phyloP scores from a whole-genome alignment of 2,888 invertebrate species.

The Nowickia ferox region DNA sequence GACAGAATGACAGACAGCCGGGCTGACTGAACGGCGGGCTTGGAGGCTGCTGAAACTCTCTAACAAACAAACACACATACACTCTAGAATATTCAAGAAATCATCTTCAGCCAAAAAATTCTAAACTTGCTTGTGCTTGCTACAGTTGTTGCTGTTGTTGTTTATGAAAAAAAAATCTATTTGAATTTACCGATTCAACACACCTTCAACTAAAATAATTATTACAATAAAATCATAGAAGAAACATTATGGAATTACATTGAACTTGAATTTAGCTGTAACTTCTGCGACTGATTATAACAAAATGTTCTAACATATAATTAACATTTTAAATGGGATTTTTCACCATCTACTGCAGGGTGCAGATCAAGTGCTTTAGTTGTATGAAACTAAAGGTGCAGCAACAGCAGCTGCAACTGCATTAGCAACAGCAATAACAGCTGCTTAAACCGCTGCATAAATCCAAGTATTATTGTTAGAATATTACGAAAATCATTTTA shows the following conservation, averaged over 20 bases:
- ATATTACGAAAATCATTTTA: background rate
- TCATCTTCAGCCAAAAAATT: conserved; percentile 31
- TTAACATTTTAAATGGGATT: conserved; percentile 67
- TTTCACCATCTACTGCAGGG: conserved; percentile 43
- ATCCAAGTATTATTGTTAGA: background rate
- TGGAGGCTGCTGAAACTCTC: background rate
- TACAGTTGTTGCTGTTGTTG: background rate
- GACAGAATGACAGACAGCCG: background rate
- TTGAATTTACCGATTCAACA: conserved; percentile 65
- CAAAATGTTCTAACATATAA: conserved; percentile 63
- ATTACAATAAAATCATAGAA: conserved; percentile 43
- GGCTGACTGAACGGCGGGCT: background rate
- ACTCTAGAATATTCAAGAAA: conserved; percentile 9
- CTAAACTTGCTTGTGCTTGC: conserved; percentile 16
- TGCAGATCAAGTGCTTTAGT: conserved; percentile 36
- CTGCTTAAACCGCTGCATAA: background rate
- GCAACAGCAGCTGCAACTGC: conserved; percentile 26
- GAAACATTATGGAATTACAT: conserved; percentile 61
- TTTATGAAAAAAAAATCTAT: conserved; percentile 26
- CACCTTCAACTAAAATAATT: conserved; percentile 52
- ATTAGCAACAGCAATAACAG: background rate
- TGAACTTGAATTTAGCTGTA: conserved; percentile 71
- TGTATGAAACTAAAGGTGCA: conserved; percentile 58
- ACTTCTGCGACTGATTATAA: conserved; percentile 68
- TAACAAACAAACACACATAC: conserved; percentile 4